A percentile compares a stretch with the other conserved stretches of the same genome.
Conservation (phyloP, 2,888 invertebrate genomes). For the Hydrotaea cyrtoneurina region DNA sequence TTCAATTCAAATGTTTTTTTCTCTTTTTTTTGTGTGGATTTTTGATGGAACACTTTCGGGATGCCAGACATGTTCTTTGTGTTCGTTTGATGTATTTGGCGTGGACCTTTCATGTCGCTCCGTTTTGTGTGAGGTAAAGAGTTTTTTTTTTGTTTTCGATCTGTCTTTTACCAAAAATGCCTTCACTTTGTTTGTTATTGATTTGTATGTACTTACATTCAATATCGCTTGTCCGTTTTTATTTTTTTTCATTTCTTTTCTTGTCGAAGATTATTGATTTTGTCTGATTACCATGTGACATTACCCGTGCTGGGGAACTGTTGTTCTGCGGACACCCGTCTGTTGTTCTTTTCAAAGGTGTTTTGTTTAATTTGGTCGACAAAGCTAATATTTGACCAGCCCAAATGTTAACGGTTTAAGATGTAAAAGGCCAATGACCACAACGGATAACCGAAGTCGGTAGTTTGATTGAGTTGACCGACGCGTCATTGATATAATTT, state of each 20-base stretch:
- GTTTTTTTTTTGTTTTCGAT: background rate
- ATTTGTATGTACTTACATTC: slow-evolving; percentile 3
- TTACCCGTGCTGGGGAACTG: background rate
- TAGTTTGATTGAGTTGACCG: too few species aligned
- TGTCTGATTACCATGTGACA: slow-evolving; percentile 61
- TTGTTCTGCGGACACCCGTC: background rate
- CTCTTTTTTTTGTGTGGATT: background rate
- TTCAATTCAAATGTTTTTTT: background rate
- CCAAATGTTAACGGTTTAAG: background rate
- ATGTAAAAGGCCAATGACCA: background rate
- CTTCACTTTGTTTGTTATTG: background rate
- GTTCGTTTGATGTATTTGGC: slow-evolving; percentile 2
- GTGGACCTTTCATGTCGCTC: background rate
- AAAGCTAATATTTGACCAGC: background rate
- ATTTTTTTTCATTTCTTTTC: too few species aligned
- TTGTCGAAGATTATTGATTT: slow-evolving; percentile 37
- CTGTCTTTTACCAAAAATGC: background rate
- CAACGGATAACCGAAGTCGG: background rate
- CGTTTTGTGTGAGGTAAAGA: background rate
- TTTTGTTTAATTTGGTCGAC: background rate
- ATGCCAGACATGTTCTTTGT: background rate
- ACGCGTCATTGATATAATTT: too few species aligned
- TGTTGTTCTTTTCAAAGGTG: background rate
- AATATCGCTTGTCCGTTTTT: background rate
- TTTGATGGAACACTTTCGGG: background rate